These are phyloP conservation scores for Tubiluchus corallicola DNA, from an alignment of 2,888 invertebrate species.

Conservation along the genomic window DNA sequence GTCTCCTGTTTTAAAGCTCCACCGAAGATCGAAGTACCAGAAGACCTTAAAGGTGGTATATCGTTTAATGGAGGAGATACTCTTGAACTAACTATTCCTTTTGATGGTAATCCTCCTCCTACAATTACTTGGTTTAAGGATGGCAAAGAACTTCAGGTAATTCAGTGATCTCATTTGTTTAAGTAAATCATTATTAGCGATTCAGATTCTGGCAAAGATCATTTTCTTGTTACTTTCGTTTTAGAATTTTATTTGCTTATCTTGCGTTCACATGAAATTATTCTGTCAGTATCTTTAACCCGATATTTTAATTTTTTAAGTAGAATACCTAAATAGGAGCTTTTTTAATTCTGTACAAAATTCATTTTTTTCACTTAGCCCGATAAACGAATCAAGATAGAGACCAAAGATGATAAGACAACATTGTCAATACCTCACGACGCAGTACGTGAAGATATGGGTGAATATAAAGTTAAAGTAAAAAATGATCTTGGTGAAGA, in stretches of 20 bases:
- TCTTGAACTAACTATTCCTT: slow-evolving; percentile 9
- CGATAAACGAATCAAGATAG: slow-evolving; percentile 1
- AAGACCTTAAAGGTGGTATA: not conserved
- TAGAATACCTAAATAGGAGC: too few species aligned
- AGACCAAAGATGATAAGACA: not conserved
- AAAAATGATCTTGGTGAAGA: slow-evolving; percentile 45
- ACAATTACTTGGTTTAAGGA: slow-evolving; percentile 16
- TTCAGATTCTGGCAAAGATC: too few species aligned
- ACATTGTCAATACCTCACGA: not conserved
- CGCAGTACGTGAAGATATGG: slow-evolving; percentile 40
- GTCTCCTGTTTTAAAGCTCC: not conserved
- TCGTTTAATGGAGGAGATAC: slow-evolving; percentile 8
- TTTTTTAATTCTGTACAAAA: too few species aligned
- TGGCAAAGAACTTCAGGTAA: slow-evolving; percentile 19
- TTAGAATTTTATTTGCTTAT: too few species aligned
- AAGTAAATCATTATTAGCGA: too few species aligned
- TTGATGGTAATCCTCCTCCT: slow-evolving; percentile 8
- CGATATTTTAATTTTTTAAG: too few species aligned
- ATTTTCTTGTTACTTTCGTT: too few species aligned
- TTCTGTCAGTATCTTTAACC: too few species aligned
- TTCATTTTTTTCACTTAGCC: slow-evolving; percentile 3
- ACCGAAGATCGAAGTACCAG: not conserved
- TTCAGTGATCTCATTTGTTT: too few species aligned
- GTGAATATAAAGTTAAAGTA: slow-evolving; percentile 47
- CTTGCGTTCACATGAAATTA: too few species aligned